These are phyloP conservation scores for Lepisosteus oculatus DNA, from an alignment of 2,113 vertebrate genomes.

Conservation along the genomic window DNA sequence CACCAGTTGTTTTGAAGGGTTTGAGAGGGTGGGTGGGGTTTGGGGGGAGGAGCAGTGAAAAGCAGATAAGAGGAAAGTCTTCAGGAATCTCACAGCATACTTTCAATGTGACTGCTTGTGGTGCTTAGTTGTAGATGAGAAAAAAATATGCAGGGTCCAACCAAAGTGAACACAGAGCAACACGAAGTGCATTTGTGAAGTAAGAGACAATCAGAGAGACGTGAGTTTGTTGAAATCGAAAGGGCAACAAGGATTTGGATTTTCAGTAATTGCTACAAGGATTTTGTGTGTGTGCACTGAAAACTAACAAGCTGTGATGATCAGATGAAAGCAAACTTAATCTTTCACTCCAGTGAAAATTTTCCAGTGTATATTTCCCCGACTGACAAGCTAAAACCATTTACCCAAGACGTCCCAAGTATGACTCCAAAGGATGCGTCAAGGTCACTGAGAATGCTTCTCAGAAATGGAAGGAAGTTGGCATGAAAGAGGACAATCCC, in stretches of 20 bases:
- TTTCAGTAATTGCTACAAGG: no score
- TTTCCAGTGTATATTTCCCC: no score
- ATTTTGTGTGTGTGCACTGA: no score
- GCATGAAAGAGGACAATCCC: no score
- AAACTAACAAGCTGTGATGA: no score
- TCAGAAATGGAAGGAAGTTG: no score
- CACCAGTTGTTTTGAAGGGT: not conserved
- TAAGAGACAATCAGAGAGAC: not conserved
- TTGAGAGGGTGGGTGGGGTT: not conserved
- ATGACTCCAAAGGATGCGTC: no score
- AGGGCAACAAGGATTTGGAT: not conserved
- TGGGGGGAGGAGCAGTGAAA: not conserved
- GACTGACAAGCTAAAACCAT: no score
- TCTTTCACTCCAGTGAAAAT: no score
- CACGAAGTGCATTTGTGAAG: constrained; percentile 17
- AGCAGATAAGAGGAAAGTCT: constrained; percentile 9
- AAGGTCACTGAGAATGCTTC: no score
- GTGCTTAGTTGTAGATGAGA: not conserved
- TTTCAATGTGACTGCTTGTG: constrained; percentile 5
- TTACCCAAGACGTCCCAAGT: no score
- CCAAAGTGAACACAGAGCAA: not conserved
- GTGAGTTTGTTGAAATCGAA: not conserved
- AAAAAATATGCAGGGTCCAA: not conserved
- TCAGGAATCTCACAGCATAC: not conserved
- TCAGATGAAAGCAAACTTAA: no score